Base-by-base conservation (phyloP, 35 echinoderm and acorn worm species). In the Holothuria glaberrima region DNA sequence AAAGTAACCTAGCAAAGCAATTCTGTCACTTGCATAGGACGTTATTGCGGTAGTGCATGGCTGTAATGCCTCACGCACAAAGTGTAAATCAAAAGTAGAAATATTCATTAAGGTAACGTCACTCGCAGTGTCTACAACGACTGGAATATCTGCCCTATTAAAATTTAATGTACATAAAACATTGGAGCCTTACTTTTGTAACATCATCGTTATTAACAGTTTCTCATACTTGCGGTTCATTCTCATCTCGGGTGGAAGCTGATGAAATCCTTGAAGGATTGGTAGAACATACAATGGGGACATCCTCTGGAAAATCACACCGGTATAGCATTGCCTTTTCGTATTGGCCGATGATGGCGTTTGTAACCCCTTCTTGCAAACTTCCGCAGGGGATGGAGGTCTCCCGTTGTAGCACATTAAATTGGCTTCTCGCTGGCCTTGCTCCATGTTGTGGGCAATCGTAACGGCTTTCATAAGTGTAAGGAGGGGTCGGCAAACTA, bases 271-370 rank as follows among this genome's bases (percentile, higher is more conserved):
- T 0, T 54, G 50, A 1, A 54, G 50, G 36, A 7, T 54, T 54
- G 9, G 50, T 54, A 54, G 50, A 14, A 54, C 0, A 2, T 41
- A 41, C 7, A 41, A 7, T 41, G 7, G 36, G 36, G 7, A 41
- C 0, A 14, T 54, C 13, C 50, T 54, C 50, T 12, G n/a, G 0
- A 69, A 78, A 84, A 21, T n/a, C 57, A 19, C 80, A 84, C 0
- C 80, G 80, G n/a, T n/a, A n/a, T 33, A 84, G 46, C 80, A 63
- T n/a, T 36, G 80, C 19, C 66, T 69, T 24, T 69, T 26, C 7
- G 25, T 69, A 33, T 7, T 41, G 36, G 36, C 36, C 36, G 25
- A 26, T 69, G 27, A 5, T 25, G 22, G 26, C 14, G 18, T 14
- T 12, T 7, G 26, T 21, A 20, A 0, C 30, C 59, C 56, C 28